phyloP scores from a whole-genome alignment of 1,140 invertebrate genomes.

The Hycleus phaleratus region DNA sequence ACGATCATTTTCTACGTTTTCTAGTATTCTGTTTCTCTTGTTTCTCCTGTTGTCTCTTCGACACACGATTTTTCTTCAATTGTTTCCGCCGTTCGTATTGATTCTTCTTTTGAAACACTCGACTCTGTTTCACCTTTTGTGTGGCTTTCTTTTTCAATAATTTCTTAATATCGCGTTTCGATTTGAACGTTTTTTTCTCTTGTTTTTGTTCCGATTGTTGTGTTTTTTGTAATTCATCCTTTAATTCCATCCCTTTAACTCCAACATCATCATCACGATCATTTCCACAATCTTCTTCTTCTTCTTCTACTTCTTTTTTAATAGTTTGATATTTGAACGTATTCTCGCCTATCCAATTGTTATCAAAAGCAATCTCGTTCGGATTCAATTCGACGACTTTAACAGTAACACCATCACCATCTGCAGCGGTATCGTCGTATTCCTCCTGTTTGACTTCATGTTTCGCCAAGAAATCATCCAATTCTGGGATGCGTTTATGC shows the following conservation, averaged over 20 bases:
- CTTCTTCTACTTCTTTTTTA: conserved; percentile 38
- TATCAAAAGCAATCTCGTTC: conserved; percentile 53
- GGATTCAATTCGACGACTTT: conserved; percentile 64
- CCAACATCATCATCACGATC: conserved; percentile 37
- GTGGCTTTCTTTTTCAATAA: conserved; percentile 58
- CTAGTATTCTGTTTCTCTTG: conserved; percentile 8
- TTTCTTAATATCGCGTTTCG: conserved; percentile 56
- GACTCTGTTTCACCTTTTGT: conserved; percentile 62
- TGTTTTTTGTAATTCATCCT: conserved; percentile 24
- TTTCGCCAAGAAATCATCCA: conserved; percentile 55
- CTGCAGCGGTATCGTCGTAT: conserved; percentile 46
- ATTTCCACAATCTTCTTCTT: conserved; percentile 37
- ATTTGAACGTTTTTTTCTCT: conserved; percentile 41
- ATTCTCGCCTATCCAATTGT: conserved; percentile 63
- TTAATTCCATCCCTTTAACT: conserved; percentile 53
- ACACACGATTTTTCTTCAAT: conserved; percentile 46
- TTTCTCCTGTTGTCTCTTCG: conserved; percentile 26
- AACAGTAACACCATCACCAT: conserved; percentile 48
- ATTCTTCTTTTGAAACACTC: conserved; percentile 63
- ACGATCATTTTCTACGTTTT: background rate
- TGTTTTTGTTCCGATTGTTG: conserved; percentile 19
- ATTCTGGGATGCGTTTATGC: conserved; percentile 55
- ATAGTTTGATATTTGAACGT: conserved; percentile 41
- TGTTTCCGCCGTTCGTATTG: conserved; percentile 55
- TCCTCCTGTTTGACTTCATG: conserved; percentile 48